Evolutionary conservation across 2,113 vertebrate species (phyloP).

Genomic region (Brachyhypopomus occidentalis): DNA sequence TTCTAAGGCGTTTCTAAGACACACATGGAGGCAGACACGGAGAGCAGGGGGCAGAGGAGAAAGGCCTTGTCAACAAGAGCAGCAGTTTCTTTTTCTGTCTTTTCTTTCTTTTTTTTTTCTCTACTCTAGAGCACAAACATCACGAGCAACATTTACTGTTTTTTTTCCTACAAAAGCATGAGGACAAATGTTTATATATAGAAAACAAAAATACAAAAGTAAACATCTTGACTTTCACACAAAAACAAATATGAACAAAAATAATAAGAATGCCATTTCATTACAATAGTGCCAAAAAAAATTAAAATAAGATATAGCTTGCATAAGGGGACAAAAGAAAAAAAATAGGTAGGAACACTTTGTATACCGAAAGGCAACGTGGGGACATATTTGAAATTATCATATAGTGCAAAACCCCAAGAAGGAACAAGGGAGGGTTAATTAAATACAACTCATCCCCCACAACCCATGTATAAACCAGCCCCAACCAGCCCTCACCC

Average conservation of each 20-base stretch:
- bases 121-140: slow-evolving; percentile 41
- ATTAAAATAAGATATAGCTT: slow-evolving; percentile 74
- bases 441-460: slow-evolving; percentile 42
- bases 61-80: slow-evolving; percentile 38
- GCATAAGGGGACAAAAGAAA: slow-evolving; percentile 76
- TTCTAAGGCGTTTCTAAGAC: slow-evolving; percentile 31
- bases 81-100: slow-evolving; percentile 43
- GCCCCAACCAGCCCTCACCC: slow-evolving; percentile 55
- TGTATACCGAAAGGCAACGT: slow-evolving; percentile 79
- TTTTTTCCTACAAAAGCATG: slow-evolving; percentile 59
- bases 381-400: slow-evolving; percentile 76
- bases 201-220: slow-evolving; percentile 72
- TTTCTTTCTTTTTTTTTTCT: slow-evolving; percentile 17
- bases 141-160: slow-evolving; percentile 42
- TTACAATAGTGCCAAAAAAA: slow-evolving; percentile 69
- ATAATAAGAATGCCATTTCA: slow-evolving; percentile 78
- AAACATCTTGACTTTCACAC: slow-evolving; percentile 81
- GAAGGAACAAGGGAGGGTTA: slow-evolving; percentile 67
- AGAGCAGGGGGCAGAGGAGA: slow-evolving; percentile 31
- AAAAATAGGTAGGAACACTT: slow-evolving; percentile 79
- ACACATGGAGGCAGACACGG: slow-evolving; percentile 15
- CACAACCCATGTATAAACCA: slow-evolving; percentile 6
- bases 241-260: slow-evolving; percentile 66
- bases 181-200: slow-evolving; percentile 71
- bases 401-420: slow-evolving; percentile 92